phyloP scores from a whole-genome alignment of 2,797 vertebrate genomes.

The Silurus lanzhouensis region DNA sequence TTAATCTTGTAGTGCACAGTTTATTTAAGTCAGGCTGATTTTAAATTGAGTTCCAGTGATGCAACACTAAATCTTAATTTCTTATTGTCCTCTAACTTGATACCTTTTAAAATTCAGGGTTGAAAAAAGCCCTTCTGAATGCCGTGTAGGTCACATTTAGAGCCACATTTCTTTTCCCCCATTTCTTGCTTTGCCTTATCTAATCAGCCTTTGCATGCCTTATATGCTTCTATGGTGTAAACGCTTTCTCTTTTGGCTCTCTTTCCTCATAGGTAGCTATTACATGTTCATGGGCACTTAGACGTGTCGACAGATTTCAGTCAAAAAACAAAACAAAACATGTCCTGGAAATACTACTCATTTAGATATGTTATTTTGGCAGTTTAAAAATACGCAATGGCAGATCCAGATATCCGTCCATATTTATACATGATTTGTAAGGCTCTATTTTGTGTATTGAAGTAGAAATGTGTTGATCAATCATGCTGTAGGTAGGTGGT shows the following conservation, averaged over 20 bases:
- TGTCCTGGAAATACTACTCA: constrained; percentile 72
- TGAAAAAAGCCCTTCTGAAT: constrained; percentile 61
- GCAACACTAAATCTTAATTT: constrained; percentile 41
- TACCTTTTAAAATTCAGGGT: constrained; percentile 52
- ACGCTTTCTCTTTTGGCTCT: constrained; percentile 63
- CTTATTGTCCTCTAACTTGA: constrained; percentile 56
- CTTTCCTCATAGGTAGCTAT: constrained; percentile 61
- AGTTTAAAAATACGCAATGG: constrained; percentile 58
- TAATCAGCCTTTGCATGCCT: constrained; percentile 67
- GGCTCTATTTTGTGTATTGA: constrained; percentile 84
- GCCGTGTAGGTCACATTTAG: constrained; percentile 76
- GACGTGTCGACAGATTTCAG: constrained; percentile 63
- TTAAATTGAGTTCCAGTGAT: constrained; percentile 23
- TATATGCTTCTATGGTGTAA: constrained; percentile 48
- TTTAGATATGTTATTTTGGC: constrained; percentile 57
- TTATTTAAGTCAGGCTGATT: constrained; percentile 3
- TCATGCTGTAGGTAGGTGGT: constrained; percentile 69
- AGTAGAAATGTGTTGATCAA: constrained; percentile 75
- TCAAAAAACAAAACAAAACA: neutral
- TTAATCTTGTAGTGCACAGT: neutral
- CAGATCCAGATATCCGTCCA: constrained; percentile 67
- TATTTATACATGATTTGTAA: constrained; percentile 80
- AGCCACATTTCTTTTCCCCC: constrained; percentile 56
- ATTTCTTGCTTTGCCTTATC: constrained; percentile 73
- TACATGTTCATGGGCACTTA: constrained; percentile 59